A percentile compares a stretch with the other conserved stretches of the same genome.
These are phyloP conservation scores for Myrmecobius fasciatus DNA, from an alignment of 2,113 vertebrate genomes.

Conservation along the genomic window DNA sequence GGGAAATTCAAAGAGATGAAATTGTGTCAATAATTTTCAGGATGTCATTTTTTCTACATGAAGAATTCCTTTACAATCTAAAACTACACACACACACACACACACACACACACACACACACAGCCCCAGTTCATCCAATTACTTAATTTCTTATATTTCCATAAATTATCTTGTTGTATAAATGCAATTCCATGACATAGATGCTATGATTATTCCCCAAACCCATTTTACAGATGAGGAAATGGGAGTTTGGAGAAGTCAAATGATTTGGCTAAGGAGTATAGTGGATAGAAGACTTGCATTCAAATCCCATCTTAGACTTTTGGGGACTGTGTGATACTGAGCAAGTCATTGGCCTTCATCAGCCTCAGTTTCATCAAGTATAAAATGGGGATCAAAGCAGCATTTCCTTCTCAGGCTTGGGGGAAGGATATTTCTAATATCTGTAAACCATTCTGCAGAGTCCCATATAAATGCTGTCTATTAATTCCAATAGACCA, in stretches of 20 bases:
- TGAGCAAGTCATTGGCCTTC: background rate
- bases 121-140: too few species aligned
- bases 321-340: background rate
- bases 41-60: background rate
- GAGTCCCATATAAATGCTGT: background rate
- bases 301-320: background rate
- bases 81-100: too few species aligned
- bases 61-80: background rate
- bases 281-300: background rate
- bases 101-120: too few species aligned
- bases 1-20: background rate
- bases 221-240: background rate
- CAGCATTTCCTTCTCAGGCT: background rate
- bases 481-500: too few species aligned
- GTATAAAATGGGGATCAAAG: background rate
- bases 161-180: background rate
- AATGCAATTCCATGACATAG: background rate
- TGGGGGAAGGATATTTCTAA: background rate
- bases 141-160: background rate
- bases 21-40: background rate
- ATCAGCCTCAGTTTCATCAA: background rate
- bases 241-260: background rate
- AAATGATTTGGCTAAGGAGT: background rate
- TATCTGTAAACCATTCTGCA: background rate
- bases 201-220: background rate